Conservation (phyloP, 2,797 vertebrate species). For the Distichodus sexfasciatus region DNA sequence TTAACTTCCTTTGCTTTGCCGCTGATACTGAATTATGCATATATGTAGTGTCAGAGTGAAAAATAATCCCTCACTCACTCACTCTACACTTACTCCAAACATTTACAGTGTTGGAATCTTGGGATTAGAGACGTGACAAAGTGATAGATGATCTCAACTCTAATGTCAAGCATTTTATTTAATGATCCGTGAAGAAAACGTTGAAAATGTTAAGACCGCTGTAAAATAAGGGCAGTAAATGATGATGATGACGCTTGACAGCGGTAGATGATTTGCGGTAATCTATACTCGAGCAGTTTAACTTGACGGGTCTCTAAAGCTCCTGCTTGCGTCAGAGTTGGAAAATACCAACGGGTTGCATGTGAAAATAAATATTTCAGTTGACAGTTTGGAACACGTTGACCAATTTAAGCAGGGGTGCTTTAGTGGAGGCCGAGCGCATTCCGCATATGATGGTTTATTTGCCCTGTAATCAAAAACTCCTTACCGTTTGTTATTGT, state of each 20-base stretch:
- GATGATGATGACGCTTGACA: background rate
- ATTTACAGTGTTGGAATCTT: too few relatives aligned
- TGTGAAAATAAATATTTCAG: background rate
- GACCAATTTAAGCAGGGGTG: background rate
- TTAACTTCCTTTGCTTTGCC: too few relatives aligned
- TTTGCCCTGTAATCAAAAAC: background rate
- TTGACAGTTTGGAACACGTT: background rate
- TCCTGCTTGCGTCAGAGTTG: background rate
- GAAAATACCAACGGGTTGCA: background rate
- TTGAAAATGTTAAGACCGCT: too few relatives aligned
- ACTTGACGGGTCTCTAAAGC: background rate
- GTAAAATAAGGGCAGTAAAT: too few relatives aligned
- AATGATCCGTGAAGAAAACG: too few relatives aligned
- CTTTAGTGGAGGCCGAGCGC: background rate
- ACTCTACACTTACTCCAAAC: too few relatives aligned
- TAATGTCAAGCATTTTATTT: too few relatives aligned
- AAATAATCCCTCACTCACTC: too few relatives aligned
- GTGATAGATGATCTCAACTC: too few relatives aligned
- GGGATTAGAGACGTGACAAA: too few relatives aligned
- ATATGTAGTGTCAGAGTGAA: too few relatives aligned
- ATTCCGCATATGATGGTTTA: background rate
- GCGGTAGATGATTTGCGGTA: background rate
- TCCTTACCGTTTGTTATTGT: background rate
- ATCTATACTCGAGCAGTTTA: background rate
- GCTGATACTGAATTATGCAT: too few relatives aligned